Evolutionary conservation across 2,113 vertebrate species (phyloP).

Genomic region (Mus musculus): DNA sequence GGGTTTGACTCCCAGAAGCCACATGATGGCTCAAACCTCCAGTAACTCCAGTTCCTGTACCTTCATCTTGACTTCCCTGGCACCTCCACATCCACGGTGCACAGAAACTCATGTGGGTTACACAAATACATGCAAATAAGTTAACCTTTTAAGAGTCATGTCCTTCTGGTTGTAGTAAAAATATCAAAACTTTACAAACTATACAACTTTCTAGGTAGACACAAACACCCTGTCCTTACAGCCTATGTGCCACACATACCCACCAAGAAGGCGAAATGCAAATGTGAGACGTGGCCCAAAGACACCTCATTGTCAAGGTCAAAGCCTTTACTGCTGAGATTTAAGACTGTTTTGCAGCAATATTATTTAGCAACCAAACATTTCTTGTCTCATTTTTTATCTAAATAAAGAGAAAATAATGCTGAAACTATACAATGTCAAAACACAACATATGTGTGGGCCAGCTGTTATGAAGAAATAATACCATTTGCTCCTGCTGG

Average conservation of each 20-base stretch:
- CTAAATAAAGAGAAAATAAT: slow-evolving; percentile 67
- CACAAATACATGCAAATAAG: background rate
- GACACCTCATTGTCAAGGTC: slow-evolving; percentile 49
- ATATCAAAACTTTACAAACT: slow-evolving; percentile 8
- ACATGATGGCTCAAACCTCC: background rate
- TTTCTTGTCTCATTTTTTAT: slow-evolving; percentile 47
- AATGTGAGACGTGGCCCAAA: background rate
- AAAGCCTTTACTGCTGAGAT: slow-evolving; percentile 43
- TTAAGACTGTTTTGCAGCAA: slow-evolving; percentile 24
- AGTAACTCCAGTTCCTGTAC: background rate
- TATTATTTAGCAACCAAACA: slow-evolving; percentile 23
- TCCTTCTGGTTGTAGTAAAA: background rate
- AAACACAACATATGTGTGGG: slow-evolving; percentile 61
- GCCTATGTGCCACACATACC: background rate
- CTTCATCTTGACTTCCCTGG: background rate
- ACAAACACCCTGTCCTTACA: background rate
- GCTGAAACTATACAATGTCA: slow-evolving; percentile 70
- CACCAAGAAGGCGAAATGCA: background rate
- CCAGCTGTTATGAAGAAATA: slow-evolving; percentile 72
- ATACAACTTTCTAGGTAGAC: background rate
- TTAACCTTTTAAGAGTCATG: background rate
- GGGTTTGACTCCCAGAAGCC: background rate
- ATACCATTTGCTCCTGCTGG: slow-evolving; percentile 58
- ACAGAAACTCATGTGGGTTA: background rate
- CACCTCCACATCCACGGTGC: background rate